Evolutionary conservation across 2,797 vertebrate species (phyloP), one percentile per base, ranked within the genome.

Genomic region (Clamator glandarius): DNA sequence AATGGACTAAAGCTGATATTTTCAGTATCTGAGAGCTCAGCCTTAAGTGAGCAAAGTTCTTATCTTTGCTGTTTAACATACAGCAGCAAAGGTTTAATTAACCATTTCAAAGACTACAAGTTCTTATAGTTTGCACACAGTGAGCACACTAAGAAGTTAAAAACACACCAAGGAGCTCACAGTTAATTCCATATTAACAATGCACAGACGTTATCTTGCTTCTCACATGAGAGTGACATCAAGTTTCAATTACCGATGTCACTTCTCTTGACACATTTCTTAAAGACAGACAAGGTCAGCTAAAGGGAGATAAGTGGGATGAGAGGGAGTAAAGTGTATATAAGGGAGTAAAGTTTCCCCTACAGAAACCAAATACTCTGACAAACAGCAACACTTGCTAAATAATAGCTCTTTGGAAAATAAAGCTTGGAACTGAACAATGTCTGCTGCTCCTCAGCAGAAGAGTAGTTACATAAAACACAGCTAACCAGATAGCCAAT

Each of bases 91-190:
- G 28, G 23, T 54, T 35, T 24, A 35, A 64, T 3, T 31, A 28
- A 69, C 42, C 5, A 10, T 5, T 76, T 28, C 58, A 39, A 59
- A 87, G 36, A 12, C 13, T 29, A 11, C 26, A 68, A 18, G 31
- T 28, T 52, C 33, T 16, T 25, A 19, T 33, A 42, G 28, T 21
- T 44, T 29, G 5, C 10, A 31, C 14, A 46, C 15, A n/a, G 8
- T 2, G 2, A 3, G 14, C 36, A 35, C 46, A 8, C 35, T 1
- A 2, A n/a, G 19, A 11, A 44, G 21, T 11, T 21, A 39, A 11
- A 35, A 44, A 58, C 35, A 7, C 11, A 57, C 51, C 31, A 70
- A 82, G 54, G 21, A 95, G 39, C 72, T 51, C 80, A 19, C 13
- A 39, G 31, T 1, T 24, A 28, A 44, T 5, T 67, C 79, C 80